Evolutionary conservation across 1,140 invertebrate species (phyloP).

Genomic region (Macrosteles quadrilineatus): DNA sequence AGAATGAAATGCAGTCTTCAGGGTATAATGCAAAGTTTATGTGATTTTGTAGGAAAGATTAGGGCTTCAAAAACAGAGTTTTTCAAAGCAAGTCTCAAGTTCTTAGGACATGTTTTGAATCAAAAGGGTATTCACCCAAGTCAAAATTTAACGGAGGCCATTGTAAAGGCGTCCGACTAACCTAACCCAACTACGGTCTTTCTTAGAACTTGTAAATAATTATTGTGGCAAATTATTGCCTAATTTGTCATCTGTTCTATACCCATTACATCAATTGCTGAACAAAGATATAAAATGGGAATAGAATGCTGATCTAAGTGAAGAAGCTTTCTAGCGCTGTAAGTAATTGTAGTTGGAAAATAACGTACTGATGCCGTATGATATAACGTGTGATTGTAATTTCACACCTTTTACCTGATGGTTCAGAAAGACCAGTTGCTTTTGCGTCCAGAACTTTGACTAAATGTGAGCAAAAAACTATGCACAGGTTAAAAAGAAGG

Average conservation of each 20-base stretch:
- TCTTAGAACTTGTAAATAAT: constrained; percentile 14
- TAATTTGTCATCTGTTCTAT: constrained; percentile 29
- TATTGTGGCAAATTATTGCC: constrained; percentile 14
- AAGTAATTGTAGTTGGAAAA: constrained; percentile 40
- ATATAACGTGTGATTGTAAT: constrained; percentile 49
- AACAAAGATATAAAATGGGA: constrained; percentile 14
- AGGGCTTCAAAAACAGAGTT: not conserved
- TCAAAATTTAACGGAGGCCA: not conserved
- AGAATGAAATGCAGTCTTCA: not conserved
- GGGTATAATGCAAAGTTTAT: not conserved
- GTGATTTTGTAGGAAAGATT: not conserved
- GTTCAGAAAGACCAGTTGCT: constrained; percentile 50
- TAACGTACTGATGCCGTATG: constrained; percentile 44
- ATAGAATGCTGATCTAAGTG: not conserved
- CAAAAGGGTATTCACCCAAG: not conserved
- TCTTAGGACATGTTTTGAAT: not conserved
- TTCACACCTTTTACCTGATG: constrained; percentile 48
- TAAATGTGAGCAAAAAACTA: constrained; percentile 45
- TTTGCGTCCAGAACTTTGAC: constrained; percentile 52
- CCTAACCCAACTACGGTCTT: not conserved
- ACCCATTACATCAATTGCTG: constrained; percentile 38
- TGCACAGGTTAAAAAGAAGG: constrained; percentile 9
- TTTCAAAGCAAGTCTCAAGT: not conserved
- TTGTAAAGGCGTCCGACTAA: not conserved
- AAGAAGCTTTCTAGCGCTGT: constrained; percentile 50